These are phyloP conservation scores for Lutraria rhynchaena DNA, from an alignment of 1,140 invertebrate genomes.

Conservation along the genomic window DNA sequence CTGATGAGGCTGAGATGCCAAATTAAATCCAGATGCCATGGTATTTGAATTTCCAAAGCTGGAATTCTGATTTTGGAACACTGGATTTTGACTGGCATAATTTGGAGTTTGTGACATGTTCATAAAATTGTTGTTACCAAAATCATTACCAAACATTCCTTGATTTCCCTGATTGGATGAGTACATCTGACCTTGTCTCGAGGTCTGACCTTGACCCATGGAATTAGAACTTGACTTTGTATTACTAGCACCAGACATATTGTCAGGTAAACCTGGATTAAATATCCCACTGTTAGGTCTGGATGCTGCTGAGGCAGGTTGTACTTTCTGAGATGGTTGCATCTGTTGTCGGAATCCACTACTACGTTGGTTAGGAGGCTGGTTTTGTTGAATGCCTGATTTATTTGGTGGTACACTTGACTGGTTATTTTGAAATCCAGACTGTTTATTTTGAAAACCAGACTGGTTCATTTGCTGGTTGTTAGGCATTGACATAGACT, in stretches of 20 bases:
- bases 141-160: not conserved
- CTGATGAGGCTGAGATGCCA: not conserved
- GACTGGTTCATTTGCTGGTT: constrained; percentile 19
- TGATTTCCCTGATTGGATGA: not conserved
- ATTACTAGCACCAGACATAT: constrained; percentile 1
- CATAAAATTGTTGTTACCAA: constrained; percentile 8
- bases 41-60: constrained; percentile 2
- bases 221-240: not conserved
- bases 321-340: not conserved
- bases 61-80: not conserved
- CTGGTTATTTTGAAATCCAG: not conserved
- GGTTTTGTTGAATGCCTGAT: not conserved
- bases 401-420: not conserved
- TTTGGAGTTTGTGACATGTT: constrained; percentile 4
- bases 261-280: constrained; percentile 36
- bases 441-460: constrained; percentile 1
- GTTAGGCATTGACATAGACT: constrained; percentile 15
- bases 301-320: not conserved
- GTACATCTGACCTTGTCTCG: constrained; percentile 11
- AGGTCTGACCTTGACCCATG: not conserved
- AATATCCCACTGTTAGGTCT: constrained; percentile 26
- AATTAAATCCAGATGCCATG: constrained; percentile 1
- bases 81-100: not conserved
- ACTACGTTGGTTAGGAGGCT: not conserved
- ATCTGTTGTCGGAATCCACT: constrained; percentile 18